Percentiles rank a stretch among this genome's conserved stretches.
phyloP scores from a whole-genome alignment of 2,888 invertebrate species.

The Chloroclystis v-ata region DNA sequence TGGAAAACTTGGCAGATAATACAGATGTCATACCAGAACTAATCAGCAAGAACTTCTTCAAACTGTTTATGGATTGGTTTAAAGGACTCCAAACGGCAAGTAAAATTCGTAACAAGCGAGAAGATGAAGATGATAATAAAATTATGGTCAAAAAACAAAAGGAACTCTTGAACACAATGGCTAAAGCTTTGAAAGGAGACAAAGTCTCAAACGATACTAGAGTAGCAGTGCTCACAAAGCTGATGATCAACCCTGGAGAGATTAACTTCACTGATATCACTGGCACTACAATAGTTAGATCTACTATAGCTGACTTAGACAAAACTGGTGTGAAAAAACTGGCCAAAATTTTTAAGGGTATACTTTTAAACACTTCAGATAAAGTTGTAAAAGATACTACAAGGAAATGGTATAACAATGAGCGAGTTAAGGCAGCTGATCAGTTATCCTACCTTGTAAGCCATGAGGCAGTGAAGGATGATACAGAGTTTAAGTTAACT shows the following conservation, averaged over 20 bases:
- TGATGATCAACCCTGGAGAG: constrained; percentile 83
- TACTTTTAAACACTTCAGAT: constrained; percentile 75
- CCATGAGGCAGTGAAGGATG: constrained; percentile 72
- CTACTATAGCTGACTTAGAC: constrained; percentile 79
- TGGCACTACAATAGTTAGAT: constrained; percentile 80
- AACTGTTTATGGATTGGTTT: constrained; percentile 80
- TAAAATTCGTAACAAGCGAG: constrained; percentile 73
- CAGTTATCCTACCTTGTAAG: constrained; percentile 69
- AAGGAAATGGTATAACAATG: constrained; percentile 82
- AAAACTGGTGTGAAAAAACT: constrained; percentile 80
- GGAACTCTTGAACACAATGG: constrained; percentile 71
- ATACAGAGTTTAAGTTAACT: constrained; percentile 81
- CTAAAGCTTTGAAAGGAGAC: constrained; percentile 69
- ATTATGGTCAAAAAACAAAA: constrained; percentile 77
- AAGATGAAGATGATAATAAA: constrained; percentile 68
- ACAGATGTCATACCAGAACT: constrained; percentile 72
- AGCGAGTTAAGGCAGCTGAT: constrained; percentile 82
- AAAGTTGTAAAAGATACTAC: constrained; percentile 71
- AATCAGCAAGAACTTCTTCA: constrained; percentile 81
- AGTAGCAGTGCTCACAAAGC: constrained; percentile 79
- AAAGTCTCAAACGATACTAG: constrained; percentile 71
- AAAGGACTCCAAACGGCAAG: constrained; percentile 78
- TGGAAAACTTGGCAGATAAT: constrained; percentile 70
- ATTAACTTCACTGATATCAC: constrained; percentile 86
- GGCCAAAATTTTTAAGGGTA: constrained; percentile 79